These are phyloP conservation scores for Lepidotrigona ventralis DNA, from an alignment of 1,140 invertebrate species.

Conservation along the genomic window DNA sequence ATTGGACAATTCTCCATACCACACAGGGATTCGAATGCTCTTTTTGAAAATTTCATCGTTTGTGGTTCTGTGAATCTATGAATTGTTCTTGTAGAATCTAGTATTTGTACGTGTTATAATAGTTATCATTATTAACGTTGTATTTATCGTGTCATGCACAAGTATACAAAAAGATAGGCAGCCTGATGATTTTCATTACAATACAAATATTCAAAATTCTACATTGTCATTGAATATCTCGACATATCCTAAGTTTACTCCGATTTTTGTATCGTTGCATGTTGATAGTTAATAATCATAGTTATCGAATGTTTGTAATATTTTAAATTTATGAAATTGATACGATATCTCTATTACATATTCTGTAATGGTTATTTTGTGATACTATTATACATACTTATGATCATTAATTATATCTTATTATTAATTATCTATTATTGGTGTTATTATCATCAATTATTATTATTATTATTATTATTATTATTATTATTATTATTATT, in stretches of 20 bases:
- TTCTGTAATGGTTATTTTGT: conserved; percentile 73
- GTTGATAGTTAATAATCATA: conserved; percentile 59
- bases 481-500: conserved; percentile 12
- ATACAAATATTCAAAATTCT: background rate
- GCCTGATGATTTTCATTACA: background rate
- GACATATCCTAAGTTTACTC: conserved; percentile 47
- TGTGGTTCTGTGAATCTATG: background rate
- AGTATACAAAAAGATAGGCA: background rate
- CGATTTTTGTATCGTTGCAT: conserved; percentile 59
- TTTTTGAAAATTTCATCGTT: background rate
- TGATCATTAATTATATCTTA: conserved; percentile 60
- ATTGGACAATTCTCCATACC: conserved; percentile 24
- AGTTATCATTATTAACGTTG: background rate
- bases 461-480: conserved; percentile 47
- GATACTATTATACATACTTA: conserved; percentile 72
- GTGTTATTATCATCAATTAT: conserved; percentile 41
- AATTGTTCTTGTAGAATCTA: conserved; percentile 21
- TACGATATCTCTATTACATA: conserved; percentile 59
- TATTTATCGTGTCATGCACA: conserved; percentile 8
- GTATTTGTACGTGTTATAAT: background rate
- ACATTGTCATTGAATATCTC: conserved; percentile 28
- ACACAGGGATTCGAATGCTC: conserved; percentile 40
- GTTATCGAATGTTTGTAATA: conserved; percentile 48
- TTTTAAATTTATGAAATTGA: conserved; percentile 51
- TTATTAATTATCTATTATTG: conserved; percentile 60